A percentile compares a stretch with the other conserved stretches of the same genome.
phyloP scores from a whole-genome alignment of 2,797 vertebrate species.

The Denticeps clupeoides region DNA sequence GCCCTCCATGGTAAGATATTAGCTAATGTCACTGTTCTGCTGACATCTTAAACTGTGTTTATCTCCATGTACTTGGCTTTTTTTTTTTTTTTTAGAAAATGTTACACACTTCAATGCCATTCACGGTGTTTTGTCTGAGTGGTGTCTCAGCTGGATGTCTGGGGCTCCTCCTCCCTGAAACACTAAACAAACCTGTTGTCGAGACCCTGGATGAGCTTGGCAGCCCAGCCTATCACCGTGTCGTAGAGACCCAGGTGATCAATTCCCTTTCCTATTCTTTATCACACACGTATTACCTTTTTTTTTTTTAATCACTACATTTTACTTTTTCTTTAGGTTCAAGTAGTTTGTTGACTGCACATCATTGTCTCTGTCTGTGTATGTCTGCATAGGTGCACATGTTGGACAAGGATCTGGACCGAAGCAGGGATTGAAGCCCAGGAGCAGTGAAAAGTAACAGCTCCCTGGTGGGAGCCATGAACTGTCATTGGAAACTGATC shows the following conservation, averaged over 20 bases:
- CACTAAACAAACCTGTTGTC: slow-evolving; percentile 62
- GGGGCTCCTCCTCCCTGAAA: slow-evolving; percentile 75
- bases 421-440: neutral
- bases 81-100: slow-evolving; percentile 48
- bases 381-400: neutral
- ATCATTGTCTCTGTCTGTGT: neutral
- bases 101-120: slow-evolving; percentile 66
- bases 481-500: too few relatives aligned
- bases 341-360: too few relatives aligned
- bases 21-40: neutral
- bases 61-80: neutral
- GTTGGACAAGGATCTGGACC: neutral
- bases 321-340: neutral
- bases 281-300: neutral
- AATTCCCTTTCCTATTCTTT: neutral
- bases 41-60: too few relatives aligned
- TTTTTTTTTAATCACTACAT: neutral
- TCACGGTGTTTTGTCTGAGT: slow-evolving; percentile 71
- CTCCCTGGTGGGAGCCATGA: too few relatives aligned
- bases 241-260: slow-evolving; percentile 57
- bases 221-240: slow-evolving; percentile 40
- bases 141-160: slow-evolving; percentile 69
- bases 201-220: slow-evolving; percentile 69
- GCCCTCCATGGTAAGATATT: slow-evolving; percentile 66
- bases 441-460: neutral